Base-by-base conservation (phyloP, 2,797 vertebrate species). In the Scomberomorus guttatus region DNA sequence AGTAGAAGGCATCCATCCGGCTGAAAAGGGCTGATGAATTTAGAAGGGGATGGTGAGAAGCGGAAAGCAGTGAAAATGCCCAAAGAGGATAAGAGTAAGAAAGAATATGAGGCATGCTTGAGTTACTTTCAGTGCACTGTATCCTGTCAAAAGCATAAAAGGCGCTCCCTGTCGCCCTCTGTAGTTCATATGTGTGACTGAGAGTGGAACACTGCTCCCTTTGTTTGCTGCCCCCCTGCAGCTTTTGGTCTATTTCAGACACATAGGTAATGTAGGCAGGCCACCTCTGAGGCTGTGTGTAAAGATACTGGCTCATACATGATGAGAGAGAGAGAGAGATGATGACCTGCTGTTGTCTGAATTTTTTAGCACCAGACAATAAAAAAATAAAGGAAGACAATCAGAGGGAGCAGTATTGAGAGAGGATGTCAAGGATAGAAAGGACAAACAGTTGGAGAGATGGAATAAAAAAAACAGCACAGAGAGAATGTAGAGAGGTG, bases 241-340 rank as follows among this genome's bases (percentile, higher is more conserved):
- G 65, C 65, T 60, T 64, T 70, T 32, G 29, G 59, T 62, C 76
- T 25, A 51, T 62, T 60, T 56, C 77, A 70, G 73, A 83, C 12
- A 62, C 22, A n/a, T n/a, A 72, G 77, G 69, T 78, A 48, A 78
- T 39, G 57, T 50, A 25, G 56, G 62, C 72, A 18, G 68, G 51
- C 59, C 56, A 37, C 7, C 18, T 51, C 72, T 39, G 52, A 18
- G 55, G 46, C 17, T 13, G 20, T 20, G 57, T 15, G 24, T 32
- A 20, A 32, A 56, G 20, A 15, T 50, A 10, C 22, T 25, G 61
- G 18, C 61, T 72, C 61, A 48, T 2, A 48, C 15, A 13, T 42
- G 17, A 15, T 12, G 39, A 12, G 11, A 42, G 39, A 42, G 39
- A 42, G 39, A 42, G 39, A 42, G 39, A 42, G 11, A 42, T 2